Base-by-base conservation (phyloP, 1,140 invertebrate species). In the Magallana angulata region DNA sequence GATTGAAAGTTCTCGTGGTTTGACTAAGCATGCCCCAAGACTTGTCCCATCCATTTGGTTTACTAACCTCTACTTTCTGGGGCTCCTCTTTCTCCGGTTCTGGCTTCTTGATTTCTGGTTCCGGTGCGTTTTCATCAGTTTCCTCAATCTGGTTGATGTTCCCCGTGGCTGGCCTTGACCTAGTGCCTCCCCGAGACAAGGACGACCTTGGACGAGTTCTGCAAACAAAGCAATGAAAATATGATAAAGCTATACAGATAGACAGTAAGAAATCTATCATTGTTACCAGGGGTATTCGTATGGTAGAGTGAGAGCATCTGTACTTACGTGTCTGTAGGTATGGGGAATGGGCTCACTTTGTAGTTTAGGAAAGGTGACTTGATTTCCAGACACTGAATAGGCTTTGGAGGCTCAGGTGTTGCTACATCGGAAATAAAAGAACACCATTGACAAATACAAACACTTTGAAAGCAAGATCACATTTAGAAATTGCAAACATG, bases 321-420 rank as follows among this genome's bases (percentile, higher is more conserved):
- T 71, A 92, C 94, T 93, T 92, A 94, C 94, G 91, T 93, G 18
- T 93, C 93, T 59, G 92, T 92, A 8, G 93, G 94, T 62, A 94
- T 94, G n/a, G 94, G 92, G 0, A 94, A 89, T 18, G 93, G 91
- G 76, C 93, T 94, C 82, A 94, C 92, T 93, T 94, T 94, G 88
- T 94, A 94, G 90, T 93, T 94, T 24, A 94, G 88, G 91, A 94
- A 95, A 8, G 94, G 93, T 24, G 94, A 94, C 24, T 92, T 92
- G 16, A 95, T 92, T 87, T 95, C 93, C 24, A 95, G 12, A 90
- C 93, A 94, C 85, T 93, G 91, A 36, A 95, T 94, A 30, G 93
- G 93, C 88, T 93, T 94, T 2, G 92, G 91, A 82, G 91, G 90
- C 76, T 93, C 93, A 64, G 92, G 90, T 12, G 87, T 89, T 87